Base-by-base conservation (phyloP, 2,797 vertebrate species). In the Sparus aurata region DNA sequence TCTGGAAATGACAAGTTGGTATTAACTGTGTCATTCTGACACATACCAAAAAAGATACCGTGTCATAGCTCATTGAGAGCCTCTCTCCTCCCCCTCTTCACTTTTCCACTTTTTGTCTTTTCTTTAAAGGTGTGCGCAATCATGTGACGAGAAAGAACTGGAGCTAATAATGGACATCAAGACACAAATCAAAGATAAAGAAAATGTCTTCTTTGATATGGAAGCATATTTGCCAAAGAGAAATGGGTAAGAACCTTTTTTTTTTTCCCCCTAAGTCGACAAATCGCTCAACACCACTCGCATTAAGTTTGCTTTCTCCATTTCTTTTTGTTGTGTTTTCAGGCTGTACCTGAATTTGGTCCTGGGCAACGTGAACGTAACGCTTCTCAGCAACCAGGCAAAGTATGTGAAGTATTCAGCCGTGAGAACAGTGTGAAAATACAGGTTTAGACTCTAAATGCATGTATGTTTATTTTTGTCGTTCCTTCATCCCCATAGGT, bases 181-280 rank as follows among this genome's bases (percentile, higher is more conserved):
- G 38, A 70, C 87, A 41, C 96, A 96, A 90, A 97, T 99, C 84
- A 99, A 98, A 95, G 98, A 99, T 12, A 96, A 96, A 73, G 96
- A 97, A 83, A 96, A 98, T 87, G 83, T 96, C 23, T 99, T 99
- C 95, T 99, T 99, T 27, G 97, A 99, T 89, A 99, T 99, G 98
- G 98, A 99, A 90, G 97, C 98, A 13, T 99, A 99, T 93, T 93
- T 99, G 91, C 98, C 98, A 43, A 99, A 99, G 95, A 99, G 93
- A 89, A 99, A 99, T 0, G 97, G 98, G 98, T 99, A 87, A 0
- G 96, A 87, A 20, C 69, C 61, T 62, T n/a, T 52, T 49, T 0
- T 11, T 67, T 22, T 30, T 0, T 30, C 2, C 25, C 3, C 27
- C 9, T 38, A 38, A 38, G 38, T 38, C 10, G 0, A 3, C 16